Evolutionary conservation across 2,797 vertebrate genomes (phyloP), one percentile per base, ranked within the genome.

Genomic region (Xiphorhynchus erythropygius): DNA sequence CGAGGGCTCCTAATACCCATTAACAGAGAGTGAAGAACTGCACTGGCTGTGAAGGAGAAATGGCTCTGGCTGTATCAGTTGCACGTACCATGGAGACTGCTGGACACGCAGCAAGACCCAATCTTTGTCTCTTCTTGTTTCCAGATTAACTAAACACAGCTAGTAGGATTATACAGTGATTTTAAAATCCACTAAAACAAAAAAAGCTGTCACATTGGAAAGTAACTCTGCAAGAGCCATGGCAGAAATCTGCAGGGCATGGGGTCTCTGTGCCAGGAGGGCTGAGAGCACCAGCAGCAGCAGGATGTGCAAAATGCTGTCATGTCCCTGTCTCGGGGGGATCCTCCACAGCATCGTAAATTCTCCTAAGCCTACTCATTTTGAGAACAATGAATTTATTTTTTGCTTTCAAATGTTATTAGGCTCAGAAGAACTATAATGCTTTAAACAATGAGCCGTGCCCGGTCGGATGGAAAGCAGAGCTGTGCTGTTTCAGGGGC

Each of bases 361-460:
- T 42, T 74, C 71, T 82, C 87, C 44, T 70, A 68, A 87, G 74
- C 63, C 37, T 46, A 5, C 86, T 90, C 21, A 22, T 55, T 62
- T 77, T n/a, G 90, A 89, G 89, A 89, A 62, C 74, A 80, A 42
- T 67, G 24, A 10, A 53, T 79, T 73, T 90, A 79, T 94, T 78
- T 92, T 47, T 93, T 80, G 52, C 70, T 82, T 94, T 93, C 70
- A 60, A 41, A 73, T 91, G 67, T 68, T 69, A 65, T 39, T 75
- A 76, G 47, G 28, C 83, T 93, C 67, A 60, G 80, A 89, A 77
- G 82, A 92, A 49, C 41, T 17, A 0, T 65, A 35, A 41, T 44
- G 63, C 63, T 84, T 77, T 74, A 32, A 90, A 63, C 21, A 74
- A 32, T 50, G 77, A 84, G 21, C 18, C 1, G 0, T 62, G 59